These are phyloP conservation scores for Sialis fuliginosa DNA, from an alignment of 2,888 invertebrate genomes.

Conservation along the genomic window DNA sequence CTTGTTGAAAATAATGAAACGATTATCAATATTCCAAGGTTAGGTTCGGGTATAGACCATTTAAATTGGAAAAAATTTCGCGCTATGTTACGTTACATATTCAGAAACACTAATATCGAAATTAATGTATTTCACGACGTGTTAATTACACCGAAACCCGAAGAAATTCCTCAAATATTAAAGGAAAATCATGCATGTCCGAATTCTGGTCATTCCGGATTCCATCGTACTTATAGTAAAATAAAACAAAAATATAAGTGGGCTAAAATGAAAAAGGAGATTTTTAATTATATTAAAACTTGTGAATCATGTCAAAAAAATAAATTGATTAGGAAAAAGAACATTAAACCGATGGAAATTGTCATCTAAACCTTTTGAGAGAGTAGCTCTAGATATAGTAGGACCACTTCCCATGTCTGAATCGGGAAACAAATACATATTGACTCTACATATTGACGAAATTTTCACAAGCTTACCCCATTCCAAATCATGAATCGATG, in stretches of 20 bases:
- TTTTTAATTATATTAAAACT: background rate
- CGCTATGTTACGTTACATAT: background rate
- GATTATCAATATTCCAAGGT: background rate
- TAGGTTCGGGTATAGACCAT: background rate
- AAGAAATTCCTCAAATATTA: too few relatives aligned
- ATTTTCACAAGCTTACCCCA: constrained; percentile 12
- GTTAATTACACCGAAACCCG: background rate
- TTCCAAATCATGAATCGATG: constrained; percentile 12
- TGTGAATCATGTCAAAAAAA: background rate
- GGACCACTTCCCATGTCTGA: constrained; percentile 12
- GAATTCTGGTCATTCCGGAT: too few relatives aligned
- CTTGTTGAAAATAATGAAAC: background rate
- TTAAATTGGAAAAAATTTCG: background rate
- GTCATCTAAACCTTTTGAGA: constrained; percentile 11
- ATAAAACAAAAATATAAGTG: background rate
- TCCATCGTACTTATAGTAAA: background rate
- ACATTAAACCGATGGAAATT: constrained; percentile 9
- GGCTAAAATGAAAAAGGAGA: background rate
- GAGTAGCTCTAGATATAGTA: constrained; percentile 13
- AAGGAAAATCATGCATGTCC: too few relatives aligned
- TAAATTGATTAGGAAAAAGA: background rate
- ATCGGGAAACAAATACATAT: constrained; percentile 12
- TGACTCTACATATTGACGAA: constrained; percentile 15
- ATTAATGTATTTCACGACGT: background rate
- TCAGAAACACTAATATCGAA: background rate